phyloP scores from a whole-genome alignment of 2,888 invertebrate genomes.

The Ichneumon xanthorius region DNA sequence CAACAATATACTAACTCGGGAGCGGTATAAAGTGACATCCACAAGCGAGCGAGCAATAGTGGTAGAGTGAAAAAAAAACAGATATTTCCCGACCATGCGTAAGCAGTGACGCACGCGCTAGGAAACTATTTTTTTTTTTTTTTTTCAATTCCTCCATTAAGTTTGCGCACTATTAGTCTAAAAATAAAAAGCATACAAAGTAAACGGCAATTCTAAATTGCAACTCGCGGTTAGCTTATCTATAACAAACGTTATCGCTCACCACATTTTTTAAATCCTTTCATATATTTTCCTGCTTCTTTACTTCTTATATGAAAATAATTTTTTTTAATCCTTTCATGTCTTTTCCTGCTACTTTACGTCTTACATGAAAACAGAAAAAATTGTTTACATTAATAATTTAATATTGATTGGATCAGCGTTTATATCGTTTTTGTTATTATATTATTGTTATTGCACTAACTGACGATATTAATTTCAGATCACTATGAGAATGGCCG shows the following conservation, averaged over 20 bases:
- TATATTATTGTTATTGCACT: background rate
- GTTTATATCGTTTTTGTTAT: background rate
- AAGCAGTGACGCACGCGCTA: constrained; percentile 72
- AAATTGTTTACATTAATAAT: too few relatives aligned
- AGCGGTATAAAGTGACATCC: constrained; percentile 28
- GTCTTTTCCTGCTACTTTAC: background rate
- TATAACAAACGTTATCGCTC: constrained; percentile 31
- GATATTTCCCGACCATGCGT: constrained; percentile 69
- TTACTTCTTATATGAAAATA: background rate
- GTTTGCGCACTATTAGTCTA: constrained; percentile 49
- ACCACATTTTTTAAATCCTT: background rate
- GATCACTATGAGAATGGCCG: constrained; percentile 56
- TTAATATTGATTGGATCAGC: background rate
- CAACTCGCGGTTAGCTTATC: constrained; percentile 8
- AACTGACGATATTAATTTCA: constrained; percentile 32
- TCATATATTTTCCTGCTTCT: background rate
- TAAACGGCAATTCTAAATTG: constrained; percentile 29
- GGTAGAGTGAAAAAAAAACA: constrained; percentile 61
- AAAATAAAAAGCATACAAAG: constrained; percentile 54
- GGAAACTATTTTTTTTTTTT: constrained; percentile 61
- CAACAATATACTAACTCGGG: constrained; percentile 2
- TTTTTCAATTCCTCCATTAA: constrained; percentile 15
- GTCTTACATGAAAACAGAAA: background rate
- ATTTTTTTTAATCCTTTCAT: background rate
- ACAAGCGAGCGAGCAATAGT: constrained; percentile 16